Evolutionary conservation across 2,113 vertebrate genomes (phyloP).

Genomic region (Cercopithecus mona): DNA sequence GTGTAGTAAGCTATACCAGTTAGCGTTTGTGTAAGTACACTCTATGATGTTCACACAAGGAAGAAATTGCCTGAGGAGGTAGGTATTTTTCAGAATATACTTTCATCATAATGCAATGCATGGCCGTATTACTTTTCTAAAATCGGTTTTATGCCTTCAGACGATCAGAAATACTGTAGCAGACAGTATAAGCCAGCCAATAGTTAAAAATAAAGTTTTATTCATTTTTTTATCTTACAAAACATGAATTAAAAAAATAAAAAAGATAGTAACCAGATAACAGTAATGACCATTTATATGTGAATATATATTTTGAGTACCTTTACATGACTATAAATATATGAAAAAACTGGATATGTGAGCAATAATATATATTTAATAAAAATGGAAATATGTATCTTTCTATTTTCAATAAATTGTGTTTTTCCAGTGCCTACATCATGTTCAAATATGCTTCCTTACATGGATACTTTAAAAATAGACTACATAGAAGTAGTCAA

Average conservation of each 20-base stretch:
- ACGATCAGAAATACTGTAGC: neutral
- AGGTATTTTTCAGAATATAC: neutral
- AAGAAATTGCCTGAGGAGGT: neutral
- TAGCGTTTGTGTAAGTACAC: neutral
- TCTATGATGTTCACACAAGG: neutral
- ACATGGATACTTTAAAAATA: neutral
- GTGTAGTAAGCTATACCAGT: neutral
- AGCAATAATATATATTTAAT: neutral
- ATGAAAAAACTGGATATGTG: neutral
- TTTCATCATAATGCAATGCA: neutral
- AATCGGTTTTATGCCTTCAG: neutral
- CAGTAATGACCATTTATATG: neutral
- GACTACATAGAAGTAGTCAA: neutral
- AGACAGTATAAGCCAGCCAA: neutral
- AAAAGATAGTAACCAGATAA: neutral
- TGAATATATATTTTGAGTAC: neutral
- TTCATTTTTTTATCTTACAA: neutral
- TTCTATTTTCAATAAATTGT: neutral
- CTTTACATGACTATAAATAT: neutral
- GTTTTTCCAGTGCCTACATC: neutral
- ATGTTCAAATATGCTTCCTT: neutral
- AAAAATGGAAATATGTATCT: neutral
- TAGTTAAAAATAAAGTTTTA: neutral
- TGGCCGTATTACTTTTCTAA: neutral
- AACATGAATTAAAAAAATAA: neutral